phyloP scores from a whole-genome alignment of 2,797 vertebrate species.

The Acropternis orthonyx region DNA sequence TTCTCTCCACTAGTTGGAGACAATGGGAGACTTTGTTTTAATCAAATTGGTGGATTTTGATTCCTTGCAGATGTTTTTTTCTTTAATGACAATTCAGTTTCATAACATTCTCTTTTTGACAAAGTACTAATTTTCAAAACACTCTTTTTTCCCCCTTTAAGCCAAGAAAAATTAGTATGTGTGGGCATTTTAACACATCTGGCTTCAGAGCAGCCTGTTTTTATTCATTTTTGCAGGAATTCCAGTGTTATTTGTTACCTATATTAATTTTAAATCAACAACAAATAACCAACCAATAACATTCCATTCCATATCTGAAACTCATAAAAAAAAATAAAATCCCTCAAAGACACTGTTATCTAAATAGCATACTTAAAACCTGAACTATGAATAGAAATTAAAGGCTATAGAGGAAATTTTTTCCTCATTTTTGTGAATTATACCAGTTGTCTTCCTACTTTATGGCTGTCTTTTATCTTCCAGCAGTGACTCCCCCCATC shows the following conservation, averaged over 20 bases:
- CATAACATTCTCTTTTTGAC: background rate
- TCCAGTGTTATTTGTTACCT: background rate
- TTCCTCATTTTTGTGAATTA: constrained; percentile 19
- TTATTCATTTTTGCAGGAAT: background rate
- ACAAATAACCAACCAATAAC: background rate
- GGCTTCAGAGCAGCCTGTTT: background rate
- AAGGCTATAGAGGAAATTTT: constrained; percentile 25
- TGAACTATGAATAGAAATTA: constrained; percentile 59
- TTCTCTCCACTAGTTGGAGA: background rate
- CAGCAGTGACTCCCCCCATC: constrained; percentile 42
- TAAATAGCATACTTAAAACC: constrained; percentile 42
- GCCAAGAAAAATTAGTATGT: background rate
- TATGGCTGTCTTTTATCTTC: constrained; percentile 59
- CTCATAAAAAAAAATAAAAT: background rate
- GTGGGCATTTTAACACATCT: background rate
- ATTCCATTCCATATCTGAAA: background rate
- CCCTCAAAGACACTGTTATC: background rate
- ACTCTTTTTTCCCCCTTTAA: background rate
- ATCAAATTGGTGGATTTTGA: background rate
- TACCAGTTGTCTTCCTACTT: constrained; percentile 63
- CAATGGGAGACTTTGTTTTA: background rate
- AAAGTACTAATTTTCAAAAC: background rate
- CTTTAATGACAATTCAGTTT: background rate
- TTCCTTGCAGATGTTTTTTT: background rate
- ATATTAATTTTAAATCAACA: constrained; percentile 9